Base-by-base conservation (phyloP, 2,888 invertebrate species). In the Phlogophora meticulosa region DNA sequence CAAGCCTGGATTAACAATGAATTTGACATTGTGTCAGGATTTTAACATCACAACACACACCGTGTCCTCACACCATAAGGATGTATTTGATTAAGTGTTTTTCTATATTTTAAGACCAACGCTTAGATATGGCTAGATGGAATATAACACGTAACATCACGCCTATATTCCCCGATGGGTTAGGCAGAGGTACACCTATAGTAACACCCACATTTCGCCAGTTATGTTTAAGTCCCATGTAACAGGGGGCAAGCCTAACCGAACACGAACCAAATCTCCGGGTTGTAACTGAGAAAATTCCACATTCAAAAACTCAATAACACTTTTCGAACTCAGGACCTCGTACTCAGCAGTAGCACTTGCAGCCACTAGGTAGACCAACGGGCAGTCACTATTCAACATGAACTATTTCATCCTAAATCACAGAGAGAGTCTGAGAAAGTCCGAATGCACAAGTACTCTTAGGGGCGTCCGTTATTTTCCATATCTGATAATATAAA, bases 401-500 rank as follows among this genome's bases (percentile, higher is more conserved):
- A n/a, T 45, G 49, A 22, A 43, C 49, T 72, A 28, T 61, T 55
- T 43, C 28, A 63, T 65, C 3, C 22, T 45, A 66, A 43, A 61
- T 57, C 40, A 48, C 59, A 63, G 42, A 58, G 70, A 70, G 49
- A 56, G 71, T 56, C 45, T 38, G 52, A 45, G 77, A 75, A 71
- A 75, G 77, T 56, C 17, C 10, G 34, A 53, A 22, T 55, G 22
- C 69, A 20, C 34, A 32, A 36, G 51, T n/a, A 53, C 52, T 43
- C 55, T 43, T 40, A 45, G 22, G 36, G 36, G 36, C 59, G 59
- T 77, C 65, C 60, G 65, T 52, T 59, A 68, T 69, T 73, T 66
- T 49, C 63, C 64, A 34, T 59, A 77, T 81, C 79, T 70, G 79
- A 80, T 79, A 55, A 52, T 55, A 67, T 74, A 77, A 79, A 79